These are phyloP conservation scores for Bubo bubo DNA, from an alignment of 2,113 vertebrate genomes.

Conservation along the genomic window DNA sequence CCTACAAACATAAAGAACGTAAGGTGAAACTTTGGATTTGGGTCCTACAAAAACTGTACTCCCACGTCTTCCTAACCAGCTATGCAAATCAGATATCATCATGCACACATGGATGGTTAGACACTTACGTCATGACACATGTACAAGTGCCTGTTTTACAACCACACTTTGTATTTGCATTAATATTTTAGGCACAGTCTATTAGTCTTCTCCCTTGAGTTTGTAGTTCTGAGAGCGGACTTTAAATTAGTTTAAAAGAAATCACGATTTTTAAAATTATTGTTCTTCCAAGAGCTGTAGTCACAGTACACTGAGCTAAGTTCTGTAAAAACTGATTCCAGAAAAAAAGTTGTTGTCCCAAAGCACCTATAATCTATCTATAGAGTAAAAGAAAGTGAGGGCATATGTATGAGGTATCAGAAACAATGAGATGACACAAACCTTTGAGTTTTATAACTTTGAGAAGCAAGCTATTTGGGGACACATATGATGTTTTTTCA, in stretches of 20 bases:
- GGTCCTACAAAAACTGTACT: background rate
- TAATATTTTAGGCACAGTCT: background rate
- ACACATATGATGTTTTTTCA: rapidly evolving
- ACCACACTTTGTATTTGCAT: background rate
- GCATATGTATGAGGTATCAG: background rate
- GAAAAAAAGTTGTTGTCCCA: background rate
- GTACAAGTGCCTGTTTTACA: background rate
- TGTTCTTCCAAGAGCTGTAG: background rate
- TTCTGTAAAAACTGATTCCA: background rate
- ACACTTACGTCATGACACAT: background rate
- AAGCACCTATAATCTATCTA: background rate
- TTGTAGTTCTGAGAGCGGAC: background rate
- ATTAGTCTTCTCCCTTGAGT: background rate
- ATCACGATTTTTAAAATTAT: rapidly evolving
- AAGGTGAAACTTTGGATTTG: background rate
- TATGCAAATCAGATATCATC: background rate
- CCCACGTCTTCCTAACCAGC: background rate
- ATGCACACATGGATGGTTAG: background rate
- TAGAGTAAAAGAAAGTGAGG: background rate
- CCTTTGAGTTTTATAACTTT: background rate
- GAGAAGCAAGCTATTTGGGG: background rate
- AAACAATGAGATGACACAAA: background rate
- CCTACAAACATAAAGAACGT: rapidly evolving
- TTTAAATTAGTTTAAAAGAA: background rate
- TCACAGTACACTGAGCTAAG: background rate